phyloP scores from a whole-genome alignment of 2,797 vertebrate genomes.

The Pipistrellus kuhlii region DNA sequence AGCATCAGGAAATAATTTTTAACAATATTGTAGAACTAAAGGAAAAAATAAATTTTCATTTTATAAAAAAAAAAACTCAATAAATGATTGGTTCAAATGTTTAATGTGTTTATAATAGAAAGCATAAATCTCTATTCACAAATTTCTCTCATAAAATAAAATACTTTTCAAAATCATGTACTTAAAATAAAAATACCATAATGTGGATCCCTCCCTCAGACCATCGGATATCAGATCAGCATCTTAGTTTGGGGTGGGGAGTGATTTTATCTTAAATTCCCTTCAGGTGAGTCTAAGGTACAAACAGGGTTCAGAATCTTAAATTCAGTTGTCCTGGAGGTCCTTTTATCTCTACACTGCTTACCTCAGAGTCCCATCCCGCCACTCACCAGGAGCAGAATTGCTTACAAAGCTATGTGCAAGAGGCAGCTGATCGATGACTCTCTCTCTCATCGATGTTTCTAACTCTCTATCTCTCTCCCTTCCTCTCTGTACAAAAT shows the following conservation, averaged over 20 bases:
- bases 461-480: too few species aligned
- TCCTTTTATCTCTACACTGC: background rate
- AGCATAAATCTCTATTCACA: background rate
- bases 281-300: background rate
- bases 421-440: too few species aligned
- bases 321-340: background rate
- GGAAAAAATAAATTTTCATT: background rate
- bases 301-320: background rate
- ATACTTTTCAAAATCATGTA: slow-evolving; percentile 24
- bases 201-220: background rate
- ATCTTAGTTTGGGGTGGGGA: background rate
- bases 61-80: background rate
- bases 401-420: background rate
- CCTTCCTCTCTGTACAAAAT: too few species aligned
- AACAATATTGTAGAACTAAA: slow-evolving; percentile 15
- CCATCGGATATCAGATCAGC: background rate
- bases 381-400: background rate
- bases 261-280: background rate
- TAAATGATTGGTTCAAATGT: background rate
- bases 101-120: slow-evolving; percentile 16
- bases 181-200: slow-evolving; percentile 3
- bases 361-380: background rate
- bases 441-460: too few species aligned
- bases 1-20: slow-evolving; percentile 36
- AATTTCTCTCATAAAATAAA: background rate